Evolutionary conservation across 2,888 invertebrate genomes (phyloP).

Genomic region (Thereva nobilitata): DNA sequence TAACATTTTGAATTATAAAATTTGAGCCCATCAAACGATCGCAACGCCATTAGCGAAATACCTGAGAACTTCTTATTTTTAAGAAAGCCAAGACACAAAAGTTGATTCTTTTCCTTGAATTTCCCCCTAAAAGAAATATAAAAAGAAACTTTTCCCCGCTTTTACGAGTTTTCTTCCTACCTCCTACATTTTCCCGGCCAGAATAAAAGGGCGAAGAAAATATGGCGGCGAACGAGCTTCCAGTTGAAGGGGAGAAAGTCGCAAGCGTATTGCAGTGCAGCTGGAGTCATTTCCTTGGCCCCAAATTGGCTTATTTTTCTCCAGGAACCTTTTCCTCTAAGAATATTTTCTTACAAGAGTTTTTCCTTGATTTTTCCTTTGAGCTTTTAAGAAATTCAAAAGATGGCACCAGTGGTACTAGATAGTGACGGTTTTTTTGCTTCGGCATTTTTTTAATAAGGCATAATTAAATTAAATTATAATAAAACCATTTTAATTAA

Average conservation of each 20-base stretch:
- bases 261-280: conserved; percentile 19
- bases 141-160: conserved; percentile 33
- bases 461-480: not conserved
- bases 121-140: conserved; percentile 33
- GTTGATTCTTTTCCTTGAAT: conserved; percentile 32
- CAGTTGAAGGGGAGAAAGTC: conserved; percentile 1
- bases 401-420: conserved; percentile 43
- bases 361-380: conserved; percentile 28
- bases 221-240: not conserved
- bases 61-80: conserved; percentile 16
- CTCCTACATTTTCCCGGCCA: not conserved
- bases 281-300: conserved; percentile 21
- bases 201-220: conserved; percentile 3
- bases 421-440: not conserved
- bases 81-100: conserved; percentile 40
- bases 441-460: not conserved
- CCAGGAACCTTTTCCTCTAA: conserved; percentile 38
- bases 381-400: conserved; percentile 34
- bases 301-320: conserved; percentile 29
- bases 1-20: not conserved
- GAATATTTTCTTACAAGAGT: conserved; percentile 44
- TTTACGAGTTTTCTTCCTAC: not conserved
- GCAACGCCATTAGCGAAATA: conserved; percentile 35
- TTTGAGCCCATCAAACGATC: conserved; percentile 27
- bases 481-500: conserved; percentile 8